Evolutionary conservation across 2,797 vertebrate species (phyloP).

Genomic region (Lepus townsendii): DNA sequence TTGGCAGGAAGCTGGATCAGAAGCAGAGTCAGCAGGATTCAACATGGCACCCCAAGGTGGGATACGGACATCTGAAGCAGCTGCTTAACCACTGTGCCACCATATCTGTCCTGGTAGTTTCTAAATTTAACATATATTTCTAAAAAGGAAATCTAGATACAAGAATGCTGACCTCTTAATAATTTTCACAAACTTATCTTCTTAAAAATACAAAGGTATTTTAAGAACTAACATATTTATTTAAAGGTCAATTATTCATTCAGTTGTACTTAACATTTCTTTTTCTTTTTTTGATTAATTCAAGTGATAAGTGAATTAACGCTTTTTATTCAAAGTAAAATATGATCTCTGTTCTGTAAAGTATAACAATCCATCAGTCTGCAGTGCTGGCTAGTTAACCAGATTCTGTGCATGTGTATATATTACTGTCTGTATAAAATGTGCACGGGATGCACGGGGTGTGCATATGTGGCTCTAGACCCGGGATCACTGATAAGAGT

Average conservation of each 20-base stretch:
- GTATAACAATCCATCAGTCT: background rate
- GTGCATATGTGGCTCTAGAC: background rate
- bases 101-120: background rate
- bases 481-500: background rate
- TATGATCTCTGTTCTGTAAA: background rate
- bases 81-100: too few species aligned
- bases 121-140: background rate
- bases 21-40: too few species aligned
- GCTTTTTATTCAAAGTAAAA: constrained; percentile 13
- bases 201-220: constrained; percentile 3
- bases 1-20: too few species aligned
- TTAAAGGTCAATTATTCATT: constrained; percentile 33
- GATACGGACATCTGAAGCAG: too few species aligned
- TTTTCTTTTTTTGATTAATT: constrained; percentile 19
- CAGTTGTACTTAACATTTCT: constrained; percentile 43
- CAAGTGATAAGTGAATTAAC: background rate
- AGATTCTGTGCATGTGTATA: background rate
- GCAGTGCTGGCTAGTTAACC: background rate
- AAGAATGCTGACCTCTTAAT: background rate
- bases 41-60: too few species aligned
- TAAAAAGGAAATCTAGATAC: background rate
- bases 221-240: constrained; percentile 57
- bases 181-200: constrained; percentile 10
- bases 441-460: too few species aligned
- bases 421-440: background rate